Evolutionary conservation across 2,113 vertebrate genomes (phyloP).

Genomic region (Gambusia holbrooki): DNA sequence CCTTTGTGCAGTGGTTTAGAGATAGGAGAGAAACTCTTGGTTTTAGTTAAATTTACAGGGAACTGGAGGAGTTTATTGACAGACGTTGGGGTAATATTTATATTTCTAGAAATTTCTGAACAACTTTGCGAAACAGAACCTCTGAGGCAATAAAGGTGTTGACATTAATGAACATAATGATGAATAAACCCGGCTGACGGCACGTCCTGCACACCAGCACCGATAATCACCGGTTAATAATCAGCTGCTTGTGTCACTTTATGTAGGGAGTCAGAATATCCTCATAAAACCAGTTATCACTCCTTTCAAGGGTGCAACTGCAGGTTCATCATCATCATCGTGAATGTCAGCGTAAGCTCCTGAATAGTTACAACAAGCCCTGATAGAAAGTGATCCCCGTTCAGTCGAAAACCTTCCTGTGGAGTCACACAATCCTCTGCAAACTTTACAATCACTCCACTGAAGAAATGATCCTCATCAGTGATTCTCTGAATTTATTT

Average conservation of each 20-base stretch:
- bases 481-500: background rate
- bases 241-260: slow-evolving; percentile 11
- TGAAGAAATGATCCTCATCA: background rate
- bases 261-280: slow-evolving; percentile 8
- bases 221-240: background rate
- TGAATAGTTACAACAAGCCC: background rate
- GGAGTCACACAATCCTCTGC: slow-evolving; percentile 2
- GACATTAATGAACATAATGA: background rate
- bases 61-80: background rate
- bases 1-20: background rate
- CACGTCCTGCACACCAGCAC: background rate
- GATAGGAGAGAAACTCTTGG: background rate
- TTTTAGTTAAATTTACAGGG: background rate
- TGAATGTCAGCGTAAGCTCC: too few relatives aligned
- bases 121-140: background rate
- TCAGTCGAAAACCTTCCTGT: background rate
- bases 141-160: background rate
- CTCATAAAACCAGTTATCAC: background rate
- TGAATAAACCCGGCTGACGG: background rate
- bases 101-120: background rate
- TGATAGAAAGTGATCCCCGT: background rate
- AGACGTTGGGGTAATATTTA: too few relatives aligned
- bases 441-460: background rate
- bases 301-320: background rate
- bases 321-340: background rate